These are phyloP conservation scores for Heteromurus nitidus DNA, from an alignment of 2,888 invertebrate genomes.

Conservation along the genomic window DNA sequence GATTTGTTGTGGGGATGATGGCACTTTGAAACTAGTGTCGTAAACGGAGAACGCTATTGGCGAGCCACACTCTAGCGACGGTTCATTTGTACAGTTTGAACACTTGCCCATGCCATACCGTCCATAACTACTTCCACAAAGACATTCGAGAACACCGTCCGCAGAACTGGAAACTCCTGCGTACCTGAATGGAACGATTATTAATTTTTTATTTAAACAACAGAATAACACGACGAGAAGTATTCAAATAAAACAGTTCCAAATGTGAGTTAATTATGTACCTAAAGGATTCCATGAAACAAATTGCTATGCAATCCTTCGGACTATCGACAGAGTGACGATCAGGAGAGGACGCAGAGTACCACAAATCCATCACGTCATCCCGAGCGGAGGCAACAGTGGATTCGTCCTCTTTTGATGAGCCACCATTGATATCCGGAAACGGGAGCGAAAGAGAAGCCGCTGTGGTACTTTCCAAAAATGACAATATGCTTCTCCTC, in stretches of 20 bases:
- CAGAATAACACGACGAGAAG: background rate
- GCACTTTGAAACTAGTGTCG: constrained; percentile 80
- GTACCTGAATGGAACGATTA: constrained; percentile 72
- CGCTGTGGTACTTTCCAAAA: constrained; percentile 27
- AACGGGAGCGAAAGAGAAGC: background rate
- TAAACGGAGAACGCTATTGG: constrained; percentile 82
- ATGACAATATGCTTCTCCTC: background rate
- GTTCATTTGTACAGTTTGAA: constrained; percentile 80
- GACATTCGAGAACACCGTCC: constrained; percentile 75
- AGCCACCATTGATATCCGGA: background rate
- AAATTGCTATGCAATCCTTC: constrained; percentile 46
- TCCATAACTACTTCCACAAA: constrained; percentile 77
- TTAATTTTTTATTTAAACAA: background rate
- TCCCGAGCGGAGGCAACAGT: constrained; percentile 40
- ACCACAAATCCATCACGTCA: constrained; percentile 56
- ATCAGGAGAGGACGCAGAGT: constrained; percentile 55
- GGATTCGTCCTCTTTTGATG: constrained; percentile 49
- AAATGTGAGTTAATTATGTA: constrained; percentile 48
- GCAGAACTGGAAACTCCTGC: constrained; percentile 77
- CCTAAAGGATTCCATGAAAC: constrained; percentile 73
- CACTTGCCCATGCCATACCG: constrained; percentile 76
- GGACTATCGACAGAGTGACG: constrained; percentile 44
- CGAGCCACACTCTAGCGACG: constrained; percentile 82
- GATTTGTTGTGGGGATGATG: constrained; percentile 83
- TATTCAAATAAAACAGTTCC: background rate